Base-by-base conservation (phyloP, 2,888 invertebrate genomes). In the Sipha maydis region DNA sequence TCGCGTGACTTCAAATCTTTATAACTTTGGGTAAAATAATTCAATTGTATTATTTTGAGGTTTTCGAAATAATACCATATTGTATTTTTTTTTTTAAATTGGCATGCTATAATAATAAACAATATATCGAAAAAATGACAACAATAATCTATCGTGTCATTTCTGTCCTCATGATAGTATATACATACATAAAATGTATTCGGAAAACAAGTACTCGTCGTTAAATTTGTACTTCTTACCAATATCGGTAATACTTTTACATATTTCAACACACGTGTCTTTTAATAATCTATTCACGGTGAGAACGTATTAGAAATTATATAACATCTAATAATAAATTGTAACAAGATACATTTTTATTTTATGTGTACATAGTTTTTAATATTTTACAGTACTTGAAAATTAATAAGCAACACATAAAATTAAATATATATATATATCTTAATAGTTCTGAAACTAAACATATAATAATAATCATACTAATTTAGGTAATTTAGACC, bases 1-100 rank as follows among this genome's bases (percentile, higher is more conserved):
- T 85, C 67, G 85, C 85, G 77, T 85, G 85, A 77, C 85, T 85
- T 67, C 67, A 31, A 1, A 67, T 77, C 17, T 67, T 85, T 77
- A 67, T 67, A 76, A 85, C 31, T 76, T 34, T 76, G 17, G 77
- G 67, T 31, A 41, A 85, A 77, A 77, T 84, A 67, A 76, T 84
- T 84, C 61, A 84, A 76, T 84, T 67, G 76, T 82, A 84, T 75
- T 83, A 75, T 83, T 75, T 75, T 76, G 61, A 61, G 61, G 28
- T 84, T 84, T 76, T 76, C 8, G 21, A 83, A 84, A 61, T 84
- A 76, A 31, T 34, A 54, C 5, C 54, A 78, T n/a, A 61, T 48
- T 28, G 21, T 69, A 41, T 21, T 48, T 28, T n/a, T 75, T 71
- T 48, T 48, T 48, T 69, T 8, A 31, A 54, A 31, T 83, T 84